Evolutionary conservation across 1,140 invertebrate genomes (phyloP).

Genomic region (Coelopa frigida): DNA sequence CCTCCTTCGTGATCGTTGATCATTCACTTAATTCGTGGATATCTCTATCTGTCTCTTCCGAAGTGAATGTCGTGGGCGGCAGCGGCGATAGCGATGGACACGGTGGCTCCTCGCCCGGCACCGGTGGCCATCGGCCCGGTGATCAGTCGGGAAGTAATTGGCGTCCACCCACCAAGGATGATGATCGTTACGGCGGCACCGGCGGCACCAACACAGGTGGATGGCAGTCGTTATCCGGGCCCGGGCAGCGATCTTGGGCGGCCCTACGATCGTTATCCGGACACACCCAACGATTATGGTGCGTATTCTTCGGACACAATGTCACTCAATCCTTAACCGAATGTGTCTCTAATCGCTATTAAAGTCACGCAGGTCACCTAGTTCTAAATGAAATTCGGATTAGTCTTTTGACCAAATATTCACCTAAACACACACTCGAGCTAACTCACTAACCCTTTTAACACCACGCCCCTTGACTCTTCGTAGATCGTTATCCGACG

Average conservation of each 20-base stretch:
- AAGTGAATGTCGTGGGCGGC: conserved; percentile 40
- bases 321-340: too few species aligned
- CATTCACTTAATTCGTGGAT: not conserved
- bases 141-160: conserved; percentile 46
- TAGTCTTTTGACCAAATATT: too few species aligned
- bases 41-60: conserved; percentile 8
- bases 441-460: not conserved
- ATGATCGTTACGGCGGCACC: conserved; percentile 46
- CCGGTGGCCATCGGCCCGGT: conserved; percentile 24
- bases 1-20: not conserved
- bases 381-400: too few species aligned
- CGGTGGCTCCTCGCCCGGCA: conserved; percentile 34
- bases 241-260: conserved; percentile 30
- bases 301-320: too few species aligned
- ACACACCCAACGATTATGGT: too few species aligned
- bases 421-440: too few species aligned
- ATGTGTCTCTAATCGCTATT: too few species aligned
- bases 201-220: conserved; percentile 26
- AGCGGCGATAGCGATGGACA: conserved; percentile 40
- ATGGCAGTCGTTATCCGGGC: conserved; percentile 33
- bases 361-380: too few species aligned
- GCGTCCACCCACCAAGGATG: conserved; percentile 46
- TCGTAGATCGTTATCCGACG: conserved; percentile 6
- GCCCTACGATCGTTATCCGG: conserved; percentile 45
- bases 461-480: not conserved